Conservation (phyloP, 2,888 invertebrate genomes). For the Perdita meconis region DNA sequence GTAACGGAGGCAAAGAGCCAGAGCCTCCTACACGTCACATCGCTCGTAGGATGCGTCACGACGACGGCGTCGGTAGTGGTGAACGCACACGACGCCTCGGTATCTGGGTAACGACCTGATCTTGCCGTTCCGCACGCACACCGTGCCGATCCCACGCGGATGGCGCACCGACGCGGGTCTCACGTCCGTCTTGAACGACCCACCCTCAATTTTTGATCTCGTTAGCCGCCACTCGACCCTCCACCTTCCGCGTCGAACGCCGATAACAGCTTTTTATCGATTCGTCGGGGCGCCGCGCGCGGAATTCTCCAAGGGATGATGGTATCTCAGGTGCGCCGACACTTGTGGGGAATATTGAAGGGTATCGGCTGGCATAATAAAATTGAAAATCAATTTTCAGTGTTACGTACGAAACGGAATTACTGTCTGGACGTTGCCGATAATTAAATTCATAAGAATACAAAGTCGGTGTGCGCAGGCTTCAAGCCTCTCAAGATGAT, state of each 20-base stretch:
- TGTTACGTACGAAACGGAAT: no score
- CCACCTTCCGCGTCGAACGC: conserved; percentile 35
- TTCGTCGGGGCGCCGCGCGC: conserved; percentile 29
- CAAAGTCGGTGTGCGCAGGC: not conserved
- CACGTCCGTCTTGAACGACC: conserved; percentile 73
- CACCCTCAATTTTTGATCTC: conserved; percentile 72
- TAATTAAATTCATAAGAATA: not conserved
- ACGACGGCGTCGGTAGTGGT: conserved; percentile 61
- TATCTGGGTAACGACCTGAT: conserved; percentile 78
- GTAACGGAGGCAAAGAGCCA: conserved; percentile 45
- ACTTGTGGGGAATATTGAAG: not conserved
- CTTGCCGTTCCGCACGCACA: conserved; percentile 69
- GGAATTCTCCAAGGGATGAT: not conserved
- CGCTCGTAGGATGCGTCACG: conserved; percentile 65
- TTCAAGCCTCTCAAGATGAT: not conserved
- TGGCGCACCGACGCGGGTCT: conserved; percentile 65
- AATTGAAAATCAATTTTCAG: not conserved
- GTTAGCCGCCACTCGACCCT: conserved; percentile 67
- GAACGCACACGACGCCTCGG: conserved; percentile 70
- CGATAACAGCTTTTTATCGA: conserved; percentile 57
- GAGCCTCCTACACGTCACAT: conserved; percentile 66
- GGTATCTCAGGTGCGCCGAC: not conserved
- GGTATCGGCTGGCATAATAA: not conserved
- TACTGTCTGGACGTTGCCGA: no score
- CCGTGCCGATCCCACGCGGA: conserved; percentile 77